Conservation (phyloP, 1,140 invertebrate species). For the Sminthurides bifidus region DNA sequence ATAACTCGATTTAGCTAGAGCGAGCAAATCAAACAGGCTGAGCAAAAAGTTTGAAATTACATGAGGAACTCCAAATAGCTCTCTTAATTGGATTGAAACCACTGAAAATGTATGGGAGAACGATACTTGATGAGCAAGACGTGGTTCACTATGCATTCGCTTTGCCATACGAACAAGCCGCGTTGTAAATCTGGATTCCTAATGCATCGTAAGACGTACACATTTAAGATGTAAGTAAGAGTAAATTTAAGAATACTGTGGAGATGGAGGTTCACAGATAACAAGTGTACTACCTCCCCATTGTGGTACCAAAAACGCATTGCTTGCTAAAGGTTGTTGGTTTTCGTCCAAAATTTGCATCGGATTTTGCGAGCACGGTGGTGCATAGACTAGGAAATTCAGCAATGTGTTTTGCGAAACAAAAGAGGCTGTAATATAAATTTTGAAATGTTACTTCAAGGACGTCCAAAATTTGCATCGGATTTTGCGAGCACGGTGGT, state of each 20-base stretch:
- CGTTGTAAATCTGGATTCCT: slow-evolving; percentile 57
- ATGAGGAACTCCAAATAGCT: slow-evolving; percentile 60
- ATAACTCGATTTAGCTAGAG: no score
- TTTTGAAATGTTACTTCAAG: not conserved
- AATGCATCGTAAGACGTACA: no score
- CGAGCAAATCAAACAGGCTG: no score
- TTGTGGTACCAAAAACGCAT: slow-evolving; percentile 72
- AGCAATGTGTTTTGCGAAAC: slow-evolving; percentile 66
- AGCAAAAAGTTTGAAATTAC: no score
- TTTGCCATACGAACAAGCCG: slow-evolving; percentile 36
- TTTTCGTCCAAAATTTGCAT: slow-evolving; percentile 48
- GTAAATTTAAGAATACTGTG: slow-evolving; percentile 6
- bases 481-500: slow-evolving; percentile 56
- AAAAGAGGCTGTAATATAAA: slow-evolving; percentile 48
- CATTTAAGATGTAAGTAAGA: slow-evolving; percentile 23
- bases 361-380: slow-evolving; percentile 58
- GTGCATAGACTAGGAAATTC: slow-evolving; percentile 72
- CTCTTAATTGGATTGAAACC: slow-evolving; percentile 63
- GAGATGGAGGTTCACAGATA: slow-evolving; percentile 34
- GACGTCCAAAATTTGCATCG: slow-evolving; percentile 52
- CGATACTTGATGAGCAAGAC: slow-evolving; percentile 35
- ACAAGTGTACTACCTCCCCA: slow-evolving; percentile 62
- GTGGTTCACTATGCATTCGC: slow-evolving; percentile 18
- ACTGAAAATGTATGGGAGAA: slow-evolving; percentile 57
- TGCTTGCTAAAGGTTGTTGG: slow-evolving; percentile 35